These are phyloP conservation scores for Agonopterix heracliana DNA, from an alignment of 2,888 invertebrate genomes.

Conservation along the genomic window DNA sequence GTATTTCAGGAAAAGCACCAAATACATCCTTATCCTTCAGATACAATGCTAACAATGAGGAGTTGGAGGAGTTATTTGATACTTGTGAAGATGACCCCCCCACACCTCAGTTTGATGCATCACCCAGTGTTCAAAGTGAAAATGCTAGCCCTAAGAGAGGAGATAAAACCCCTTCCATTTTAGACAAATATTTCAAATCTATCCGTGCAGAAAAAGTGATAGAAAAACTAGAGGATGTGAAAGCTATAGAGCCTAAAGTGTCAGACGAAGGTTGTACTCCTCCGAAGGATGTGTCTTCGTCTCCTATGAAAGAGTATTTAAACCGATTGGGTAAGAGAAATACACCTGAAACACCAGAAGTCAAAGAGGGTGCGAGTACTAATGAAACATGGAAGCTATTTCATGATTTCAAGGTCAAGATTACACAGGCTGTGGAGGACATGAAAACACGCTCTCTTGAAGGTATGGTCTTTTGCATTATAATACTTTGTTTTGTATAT, in stretches of 20 bases:
- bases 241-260: slow-evolving; percentile 37
- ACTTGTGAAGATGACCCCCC: slow-evolving; percentile 77
- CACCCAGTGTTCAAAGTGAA: slow-evolving; percentile 45
- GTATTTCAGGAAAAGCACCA: slow-evolving; percentile 58
- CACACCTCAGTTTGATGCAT: slow-evolving; percentile 63
- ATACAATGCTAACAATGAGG: slow-evolving; percentile 86
- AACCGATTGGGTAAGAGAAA: slow-evolving; percentile 78
- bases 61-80: slow-evolving; percentile 81
- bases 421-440: slow-evolving; percentile 86
- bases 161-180: slow-evolving; percentile 61
- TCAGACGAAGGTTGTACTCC: slow-evolving; percentile 37
- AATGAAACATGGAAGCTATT: slow-evolving; percentile 85
- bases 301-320: slow-evolving; percentile 76
- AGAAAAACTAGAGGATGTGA: slow-evolving; percentile 26
- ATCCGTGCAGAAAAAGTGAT: slow-evolving; percentile 29
- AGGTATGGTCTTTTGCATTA: slow-evolving; percentile 34
- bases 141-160: slow-evolving; percentile 62
- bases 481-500: neutral
- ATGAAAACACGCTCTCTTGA: slow-evolving; percentile 82
- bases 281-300: slow-evolving; percentile 56
- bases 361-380: slow-evolving; percentile 49
- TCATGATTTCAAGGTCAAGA: slow-evolving; percentile 83
- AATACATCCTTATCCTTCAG: slow-evolving; percentile 78
- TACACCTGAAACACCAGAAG: slow-evolving; percentile 73
- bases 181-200: slow-evolving; percentile 71